These are phyloP conservation scores for Aquila chrysaetos DNA, from an alignment of 2,797 vertebrate genomes.

Conservation along the genomic window DNA sequence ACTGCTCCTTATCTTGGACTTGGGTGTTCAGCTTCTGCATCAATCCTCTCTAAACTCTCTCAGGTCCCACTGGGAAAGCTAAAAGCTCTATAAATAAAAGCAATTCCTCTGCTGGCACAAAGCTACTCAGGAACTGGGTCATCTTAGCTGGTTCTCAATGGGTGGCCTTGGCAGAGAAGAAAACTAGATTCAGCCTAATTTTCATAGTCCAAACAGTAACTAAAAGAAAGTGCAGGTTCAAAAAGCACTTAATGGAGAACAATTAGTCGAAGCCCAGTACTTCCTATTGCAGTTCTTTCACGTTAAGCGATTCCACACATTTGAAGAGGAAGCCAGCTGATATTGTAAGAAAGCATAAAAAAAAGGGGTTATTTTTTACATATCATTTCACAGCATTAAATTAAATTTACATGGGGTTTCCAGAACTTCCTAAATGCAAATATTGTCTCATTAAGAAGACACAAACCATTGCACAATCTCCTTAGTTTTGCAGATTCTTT, in stretches of 20 bases:
- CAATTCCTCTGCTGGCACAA: neutral
- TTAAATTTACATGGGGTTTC: neutral
- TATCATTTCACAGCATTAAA: neutral
- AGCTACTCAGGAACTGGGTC: neutral
- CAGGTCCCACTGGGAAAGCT: neutral
- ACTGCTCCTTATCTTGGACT: neutral
- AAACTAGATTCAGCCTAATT: neutral
- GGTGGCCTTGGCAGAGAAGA: neutral
- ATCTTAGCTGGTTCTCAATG: neutral
- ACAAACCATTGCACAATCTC: neutral
- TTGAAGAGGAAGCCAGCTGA: neutral
- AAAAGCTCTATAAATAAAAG: neutral
- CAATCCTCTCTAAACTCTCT: neutral
- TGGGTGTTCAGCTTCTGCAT: neutral
- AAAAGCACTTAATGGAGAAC: neutral
- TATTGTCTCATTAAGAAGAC: neutral
- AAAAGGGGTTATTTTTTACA: neutral
- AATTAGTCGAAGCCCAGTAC: neutral
- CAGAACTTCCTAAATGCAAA: neutral
- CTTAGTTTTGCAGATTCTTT: neutral
- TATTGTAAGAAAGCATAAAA: neutral
- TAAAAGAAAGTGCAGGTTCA: neutral
- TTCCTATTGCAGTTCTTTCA: neutral
- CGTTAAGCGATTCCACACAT: neutral
- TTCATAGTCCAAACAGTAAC: neutral